Base-by-base conservation (phyloP, 2,113 vertebrate genomes). In the Pseudois nayaur region DNA sequence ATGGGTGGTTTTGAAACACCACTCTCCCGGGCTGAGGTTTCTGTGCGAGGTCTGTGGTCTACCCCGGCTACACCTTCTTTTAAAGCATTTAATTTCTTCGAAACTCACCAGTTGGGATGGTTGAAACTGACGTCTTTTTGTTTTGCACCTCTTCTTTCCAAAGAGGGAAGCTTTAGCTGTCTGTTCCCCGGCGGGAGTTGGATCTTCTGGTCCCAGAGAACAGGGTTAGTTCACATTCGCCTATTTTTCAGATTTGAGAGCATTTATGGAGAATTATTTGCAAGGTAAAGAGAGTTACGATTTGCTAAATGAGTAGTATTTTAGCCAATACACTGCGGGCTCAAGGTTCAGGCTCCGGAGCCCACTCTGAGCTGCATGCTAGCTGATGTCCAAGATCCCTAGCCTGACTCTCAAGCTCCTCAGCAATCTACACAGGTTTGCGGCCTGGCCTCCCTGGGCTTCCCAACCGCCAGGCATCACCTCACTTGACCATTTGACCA, bases 1-100 rank as follows among this genome's bases (percentile, higher is more conserved):
- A 59, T 36, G 67, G 40, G 82, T 43, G 71, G 50, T 40, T 85
- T 92, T 87, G 25, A 62, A 89, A 94, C 52, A 87, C 23, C 64
- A 25, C 48, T n/a, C 48, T 95, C 40, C 5, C 33, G 27, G 71
- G 48, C n/a, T 87, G 84, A 54, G 92, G 40, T 85, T 90, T 92
- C 57, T 40, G 29, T 93, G 76, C 50, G 85, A 92, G 29, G 57
- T 93, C 67, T 54, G 19, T 54, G 81, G 7, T 27, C n/a, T 23
- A 36, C 23, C 6, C 10, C 0, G 29, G 25, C 11, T 16, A 33
- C 27, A 40, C 36, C 29, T 89, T 89, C 23, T 87, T 92, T 86
- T 59, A 43, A 92, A 93, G 40, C 93, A 62, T 74, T 78, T 83
- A 3, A 36, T 33, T 88, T 45, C 57, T 93, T 83, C 1, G 48